Evolutionary conservation across 2,888 invertebrate species (phyloP).

Genomic region (Micoletzkya japonica): DNA sequence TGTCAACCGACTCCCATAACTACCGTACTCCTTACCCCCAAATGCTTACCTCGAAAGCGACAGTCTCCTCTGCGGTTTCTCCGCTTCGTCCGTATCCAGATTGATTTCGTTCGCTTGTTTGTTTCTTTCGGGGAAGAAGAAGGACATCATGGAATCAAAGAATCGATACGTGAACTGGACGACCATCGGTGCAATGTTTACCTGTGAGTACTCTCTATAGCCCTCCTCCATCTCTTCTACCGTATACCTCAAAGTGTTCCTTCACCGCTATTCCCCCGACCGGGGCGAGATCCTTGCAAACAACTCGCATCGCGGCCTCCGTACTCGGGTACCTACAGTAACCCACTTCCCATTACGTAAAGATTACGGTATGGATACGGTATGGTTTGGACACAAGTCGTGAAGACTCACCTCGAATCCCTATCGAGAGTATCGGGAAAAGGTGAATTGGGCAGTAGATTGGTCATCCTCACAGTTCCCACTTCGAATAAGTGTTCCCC

Average conservation of each 20-base stretch:
- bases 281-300: constrained; percentile 85
- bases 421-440: constrained; percentile 71
- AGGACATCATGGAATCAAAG: constrained; percentile 81
- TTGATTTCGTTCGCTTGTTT: constrained; percentile 56
- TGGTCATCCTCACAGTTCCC: constrained; percentile 91
- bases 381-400: not conserved
- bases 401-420: constrained; percentile 46
- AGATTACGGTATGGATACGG: not conserved
- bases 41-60: constrained; percentile 3
- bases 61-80: constrained; percentile 18
- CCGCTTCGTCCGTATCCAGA: constrained; percentile 29
- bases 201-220: constrained; percentile 26
- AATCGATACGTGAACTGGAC: constrained; percentile 68
- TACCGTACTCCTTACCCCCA: not conserved
- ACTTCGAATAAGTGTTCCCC: constrained; percentile 94
- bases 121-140: constrained; percentile 83
- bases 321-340: constrained; percentile 68
- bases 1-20: not conserved
- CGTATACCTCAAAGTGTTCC: constrained; percentile 91
- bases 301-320: constrained; percentile 88
- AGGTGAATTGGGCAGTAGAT: constrained; percentile 87
- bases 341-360: not conserved
- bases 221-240: not conserved
- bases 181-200: constrained; percentile 68
- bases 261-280: constrained; percentile 99